Conservation (phyloP, 2,888 invertebrate genomes). For the Ennomos quercinarius region DNA sequence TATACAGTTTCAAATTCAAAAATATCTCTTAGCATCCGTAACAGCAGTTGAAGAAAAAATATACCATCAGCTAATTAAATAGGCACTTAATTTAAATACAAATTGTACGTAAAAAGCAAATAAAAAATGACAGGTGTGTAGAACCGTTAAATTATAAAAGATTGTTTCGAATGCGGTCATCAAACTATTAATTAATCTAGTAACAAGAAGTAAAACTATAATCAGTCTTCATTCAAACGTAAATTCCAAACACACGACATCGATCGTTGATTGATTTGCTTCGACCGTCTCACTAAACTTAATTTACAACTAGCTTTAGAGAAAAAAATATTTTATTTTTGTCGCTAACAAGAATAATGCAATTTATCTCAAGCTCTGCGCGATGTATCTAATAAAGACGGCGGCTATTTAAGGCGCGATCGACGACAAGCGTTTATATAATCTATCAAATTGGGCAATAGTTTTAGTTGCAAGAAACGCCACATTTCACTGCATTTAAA, state of each 20-base stretch:
- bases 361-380: constrained; percentile 13
- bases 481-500: too few relatives aligned
- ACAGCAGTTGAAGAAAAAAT: constrained; percentile 13
- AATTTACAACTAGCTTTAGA: constrained; percentile 17
- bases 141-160: constrained; percentile 35
- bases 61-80: constrained; percentile 22
- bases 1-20: constrained; percentile 18
- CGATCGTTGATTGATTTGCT: constrained; percentile 27
- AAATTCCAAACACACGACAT: constrained; percentile 49
- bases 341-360: constrained; percentile 35
- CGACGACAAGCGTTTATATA: not conserved
- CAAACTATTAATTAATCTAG: constrained; percentile 52
- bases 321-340: constrained; percentile 36
- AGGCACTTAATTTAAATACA: constrained; percentile 43
- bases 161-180: constrained; percentile 42
- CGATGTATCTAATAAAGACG: constrained; percentile 1
- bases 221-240: constrained; percentile 81
- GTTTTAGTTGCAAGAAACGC: not conserved
- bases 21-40: constrained; percentile 9
- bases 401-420: too few relatives aligned
- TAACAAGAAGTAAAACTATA: constrained; percentile 66
- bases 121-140: constrained; percentile 43
- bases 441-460: not conserved
- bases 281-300: constrained; percentile 3
- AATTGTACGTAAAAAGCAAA: constrained; percentile 47